These are phyloP conservation scores for Callosobruchus maculatus DNA, from an alignment of 2,888 invertebrate genomes.

Conservation along the genomic window DNA sequence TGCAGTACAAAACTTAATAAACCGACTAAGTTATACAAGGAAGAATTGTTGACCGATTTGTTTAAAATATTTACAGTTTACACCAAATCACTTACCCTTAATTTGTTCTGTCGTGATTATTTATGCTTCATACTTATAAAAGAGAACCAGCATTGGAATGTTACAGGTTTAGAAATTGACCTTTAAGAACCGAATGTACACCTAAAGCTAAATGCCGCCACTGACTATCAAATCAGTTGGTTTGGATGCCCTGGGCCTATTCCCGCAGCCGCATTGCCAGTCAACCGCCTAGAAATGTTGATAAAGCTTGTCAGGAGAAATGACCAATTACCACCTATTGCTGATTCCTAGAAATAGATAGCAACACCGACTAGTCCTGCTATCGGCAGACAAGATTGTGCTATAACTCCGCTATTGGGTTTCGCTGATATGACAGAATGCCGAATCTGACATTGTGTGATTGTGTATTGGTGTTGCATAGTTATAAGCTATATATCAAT, in stretches of 20 bases:
- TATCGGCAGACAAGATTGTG: neutral
- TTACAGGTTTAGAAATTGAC: too few species aligned
- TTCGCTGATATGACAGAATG: neutral
- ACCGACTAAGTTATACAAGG: too few species aligned
- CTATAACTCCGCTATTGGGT: neutral
- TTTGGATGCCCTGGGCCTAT: neutral
- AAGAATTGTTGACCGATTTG: too few species aligned
- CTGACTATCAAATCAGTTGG: neutral
- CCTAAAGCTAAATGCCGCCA: neutral
- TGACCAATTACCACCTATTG: constrained; percentile 22
- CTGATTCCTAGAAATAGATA: constrained; percentile 7
- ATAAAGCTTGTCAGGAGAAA: constrained; percentile 22
- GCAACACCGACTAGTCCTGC: neutral
- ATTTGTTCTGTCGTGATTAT: too few species aligned
- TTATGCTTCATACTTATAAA: too few species aligned
- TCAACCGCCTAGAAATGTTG: constrained; percentile 23
- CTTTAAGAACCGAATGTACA: too few species aligned
- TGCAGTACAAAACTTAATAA: too few species aligned
- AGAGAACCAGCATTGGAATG: too few species aligned
- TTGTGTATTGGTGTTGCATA: too few species aligned
- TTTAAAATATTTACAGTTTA: too few species aligned
- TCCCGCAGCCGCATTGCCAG: neutral
- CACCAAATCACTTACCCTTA: too few species aligned
- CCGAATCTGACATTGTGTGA: neutral
- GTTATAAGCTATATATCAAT: too few species aligned